Base-by-base conservation (phyloP, 2,888 invertebrate genomes). In the Caenorhabditis sp. region DNA sequence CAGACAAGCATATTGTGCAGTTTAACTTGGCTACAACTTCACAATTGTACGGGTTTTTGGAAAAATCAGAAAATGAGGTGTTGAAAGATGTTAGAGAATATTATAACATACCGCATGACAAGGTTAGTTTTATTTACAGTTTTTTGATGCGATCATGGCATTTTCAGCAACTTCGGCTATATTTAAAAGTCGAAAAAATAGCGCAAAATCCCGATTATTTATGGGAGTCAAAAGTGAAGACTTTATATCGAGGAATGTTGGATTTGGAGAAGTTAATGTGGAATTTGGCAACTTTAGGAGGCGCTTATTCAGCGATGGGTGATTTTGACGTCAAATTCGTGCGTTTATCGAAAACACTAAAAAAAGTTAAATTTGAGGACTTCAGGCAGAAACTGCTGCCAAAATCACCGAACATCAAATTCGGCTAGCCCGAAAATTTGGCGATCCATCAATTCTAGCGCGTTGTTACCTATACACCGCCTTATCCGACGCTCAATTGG, bases 221-320 rank as follows among this genome's bases (percentile, higher is more conserved):
- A 17, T 72, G 80, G 80, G 80, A 80, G 23, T 24, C 61, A 26
- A 71, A 76, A n/a, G 54, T 80, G 12, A 69, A 69, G 27, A 58
- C 62, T 36, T 53, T 68, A 5, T 68, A 72, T n/a, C 72, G 68
- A 5, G 60, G 60, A n/a, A 64, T 68, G 64, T 67, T 83, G 12
- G 94, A 94, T 89, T 89, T 93, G 81, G 94, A 94, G 81, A 91
- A 93, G 89, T 91, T 93, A 31, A 92, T 96, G 91, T 95, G 95
- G 21, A 95, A 95, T 95, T 89, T 97, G 26, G 97, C 96, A 23
- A 97, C 97, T 0, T 91, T 97, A 19, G 97, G 97, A 1, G 97
- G 97, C 58, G 97, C 95, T 1, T 97, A 94, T 89, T 97, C 97
- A 1, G 94, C 96, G 0, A 90, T 97, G 63, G 97, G 97, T 1